These are phyloP conservation scores for Cheirogaleus major DNA, from an alignment of 2,797 vertebrate species.

Conservation along the genomic window DNA sequence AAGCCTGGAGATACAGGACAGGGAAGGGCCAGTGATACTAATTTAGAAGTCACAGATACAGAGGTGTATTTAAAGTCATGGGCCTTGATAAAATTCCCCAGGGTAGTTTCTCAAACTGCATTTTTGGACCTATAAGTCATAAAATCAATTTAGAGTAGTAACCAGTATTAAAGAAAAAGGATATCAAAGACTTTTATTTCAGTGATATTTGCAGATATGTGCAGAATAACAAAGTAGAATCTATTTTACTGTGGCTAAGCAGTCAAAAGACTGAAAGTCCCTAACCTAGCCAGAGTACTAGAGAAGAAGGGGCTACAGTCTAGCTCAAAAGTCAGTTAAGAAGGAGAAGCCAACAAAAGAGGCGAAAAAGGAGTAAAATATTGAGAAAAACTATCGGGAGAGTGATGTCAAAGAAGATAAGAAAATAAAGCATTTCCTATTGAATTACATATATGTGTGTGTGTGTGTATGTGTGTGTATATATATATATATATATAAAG, in stretches of 20 bases:
- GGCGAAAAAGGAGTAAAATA: not conserved
- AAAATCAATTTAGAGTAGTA: constrained; percentile 7
- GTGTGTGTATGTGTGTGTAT: too few relatives aligned
- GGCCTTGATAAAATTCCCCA: not conserved
- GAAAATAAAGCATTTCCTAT: not conserved
- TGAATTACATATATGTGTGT: not conserved
- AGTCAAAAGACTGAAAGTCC: not conserved
- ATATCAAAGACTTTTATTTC: constrained; percentile 3
- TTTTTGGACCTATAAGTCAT: not conserved
- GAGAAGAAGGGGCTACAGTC: not conserved
- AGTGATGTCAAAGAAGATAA: not conserved
- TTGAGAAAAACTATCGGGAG: not conserved
- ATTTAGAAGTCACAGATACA: not conserved
- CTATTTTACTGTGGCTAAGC: not conserved
- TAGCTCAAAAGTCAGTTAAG: not conserved
- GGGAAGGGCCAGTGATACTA: not conserved
- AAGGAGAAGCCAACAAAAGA: not conserved
- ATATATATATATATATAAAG: not conserved
- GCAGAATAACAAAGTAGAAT: not conserved
- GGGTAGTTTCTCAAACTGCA: not conserved
- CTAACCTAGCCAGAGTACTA: not conserved
- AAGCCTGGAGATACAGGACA: not conserved
- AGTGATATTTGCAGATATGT: not conserved
- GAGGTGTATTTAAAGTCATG: not conserved
- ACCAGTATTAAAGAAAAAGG: not conserved